Evolutionary conservation across 2,888 invertebrate species (phyloP), one percentile per base, ranked within the genome.

Genomic region (Drosophila buzzatii): DNA sequence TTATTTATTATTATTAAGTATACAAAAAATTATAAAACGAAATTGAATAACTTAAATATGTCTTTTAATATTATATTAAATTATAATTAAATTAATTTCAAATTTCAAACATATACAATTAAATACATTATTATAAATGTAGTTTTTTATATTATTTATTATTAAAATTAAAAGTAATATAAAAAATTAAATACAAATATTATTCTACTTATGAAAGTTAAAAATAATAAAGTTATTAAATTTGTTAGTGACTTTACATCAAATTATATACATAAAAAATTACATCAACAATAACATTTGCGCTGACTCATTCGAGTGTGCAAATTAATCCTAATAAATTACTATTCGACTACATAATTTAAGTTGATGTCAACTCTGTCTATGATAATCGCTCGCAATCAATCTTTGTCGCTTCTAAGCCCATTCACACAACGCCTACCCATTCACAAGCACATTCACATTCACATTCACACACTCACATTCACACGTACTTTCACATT

Each of bases 361-460:
- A 20, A 52, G 60, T 44, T 16, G 33, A 27, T 35, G 51, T 18
- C 41, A 27, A 37, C n/a, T 31, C 33, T 33, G 51, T 44, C 51
- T 49, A 44, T 37, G 69, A 47, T 55, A 55, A 51, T 51, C 45
- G 12, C 44, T 18, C 20, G 44, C 53, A 76, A 44, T 76, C 55
- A 76, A 33, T 63, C 64, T 76, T 70, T 55, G 45, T 33, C 23
- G 37, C 27, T 23, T 63, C 35, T 14, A 42, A 39, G 44, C 31
- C n/a, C 49, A 76, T 56, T 59, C 37, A 47, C 12, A 49, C 20
- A 35, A 35, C 39, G n/a, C 65, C 27, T 42, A 20, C 23, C 3
- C 42, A 31, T 31, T 14, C 31, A 5, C 20, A 49, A 23, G 2
- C 23, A 12, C 49, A 42, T 47, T 37, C 41, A 37, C 49, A 42